Percentiles rank a stretch among this genome's conserved stretches.
phyloP scores from a whole-genome alignment of 2,888 invertebrate species.

The Xylota sylvarum region DNA sequence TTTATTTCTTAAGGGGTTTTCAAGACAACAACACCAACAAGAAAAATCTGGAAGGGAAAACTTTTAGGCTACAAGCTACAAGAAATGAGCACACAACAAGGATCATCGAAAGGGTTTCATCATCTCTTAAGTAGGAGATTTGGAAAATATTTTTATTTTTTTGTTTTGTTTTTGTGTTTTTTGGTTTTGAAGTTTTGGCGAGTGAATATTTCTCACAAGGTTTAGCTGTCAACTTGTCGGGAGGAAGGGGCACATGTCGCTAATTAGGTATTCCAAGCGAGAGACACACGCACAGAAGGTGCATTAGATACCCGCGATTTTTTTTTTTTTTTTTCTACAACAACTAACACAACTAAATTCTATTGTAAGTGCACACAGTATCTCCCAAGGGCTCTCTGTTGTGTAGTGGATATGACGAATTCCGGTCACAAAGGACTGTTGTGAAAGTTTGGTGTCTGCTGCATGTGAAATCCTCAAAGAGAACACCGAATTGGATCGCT shows the following conservation, averaged over 20 bases:
- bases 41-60: slow-evolving; percentile 41
- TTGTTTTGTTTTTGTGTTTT: too few relatives aligned
- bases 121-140: slow-evolving; percentile 63
- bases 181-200: slow-evolving; percentile 41
- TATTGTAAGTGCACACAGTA: slow-evolving; percentile 47
- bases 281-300: slow-evolving; percentile 50
- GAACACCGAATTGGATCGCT: slow-evolving; percentile 70
- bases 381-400: neutral
- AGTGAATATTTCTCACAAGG: slow-evolving; percentile 15
- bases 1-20: slow-evolving; percentile 62
- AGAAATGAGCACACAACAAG: slow-evolving; percentile 71
- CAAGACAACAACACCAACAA: slow-evolving; percentile 52
- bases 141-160: slow-evolving; percentile 18
- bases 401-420: slow-evolving; percentile 34
- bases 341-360: slow-evolving; percentile 20
- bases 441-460: slow-evolving; percentile 52
- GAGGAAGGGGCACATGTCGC: slow-evolving; percentile 38
- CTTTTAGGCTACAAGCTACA: slow-evolving; percentile 55
- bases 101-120: slow-evolving; percentile 73
- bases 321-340: slow-evolving; percentile 16
- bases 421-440: slow-evolving; percentile 56
- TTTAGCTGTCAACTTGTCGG: slow-evolving; percentile 20
- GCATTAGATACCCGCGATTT: slow-evolving; percentile 38
- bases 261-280: slow-evolving; percentile 57
- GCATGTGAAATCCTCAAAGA: slow-evolving; percentile 71